Evolutionary conservation across 2,888 invertebrate species (phyloP), one percentile per base, ranked within the genome.

Genomic region (Xylota sylvarum): DNA sequence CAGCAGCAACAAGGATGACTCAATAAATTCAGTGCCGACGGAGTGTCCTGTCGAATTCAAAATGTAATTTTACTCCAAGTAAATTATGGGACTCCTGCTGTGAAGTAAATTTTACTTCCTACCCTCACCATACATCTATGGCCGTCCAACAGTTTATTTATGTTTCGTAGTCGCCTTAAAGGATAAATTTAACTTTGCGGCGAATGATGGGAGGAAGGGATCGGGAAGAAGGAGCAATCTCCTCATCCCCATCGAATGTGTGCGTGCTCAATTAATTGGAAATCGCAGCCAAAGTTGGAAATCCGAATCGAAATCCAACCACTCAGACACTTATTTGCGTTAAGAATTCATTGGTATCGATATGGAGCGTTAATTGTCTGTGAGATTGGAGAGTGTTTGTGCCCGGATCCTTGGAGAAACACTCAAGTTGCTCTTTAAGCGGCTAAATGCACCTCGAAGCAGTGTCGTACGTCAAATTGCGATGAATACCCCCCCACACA

Each of bases 1-100:
- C 82, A 73, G 77, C 27, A 56, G 62, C 23, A 73, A 64, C 73
- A 62, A 64, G 35, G 76, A 86, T 69, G 77, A 50, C 73, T 86
- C 86, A 78, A 86, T 82, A 82, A 86, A 82, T 82, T 69, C 72
- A 35, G 46, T 76, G 85, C 48, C 70, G 70, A 55, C 43, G 19
- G 37, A 58, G 79, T 67, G 67, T 73, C 67, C 82, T 73, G 70
- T 77, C 81, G 65, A 86, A 77, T 19, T 64, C 12, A 32, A 77
- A 82, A 82, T 86, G 67, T 43, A 82, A 82, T 86, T 86, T 77
- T 52, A 65, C 35, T 58, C 35, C 14, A 27, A 69, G 48, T 67
- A 82, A 82, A 30, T 82, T 73, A 82, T 56, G 78, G 50, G 77
- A 43, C 43, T 76, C 56, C 52, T 67, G 37, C 30, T 46, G 58